Evolutionary conservation across 2,888 invertebrate species (phyloP), one percentile per base, ranked within the genome.

Genomic region (Heliconius hortense): DNA sequence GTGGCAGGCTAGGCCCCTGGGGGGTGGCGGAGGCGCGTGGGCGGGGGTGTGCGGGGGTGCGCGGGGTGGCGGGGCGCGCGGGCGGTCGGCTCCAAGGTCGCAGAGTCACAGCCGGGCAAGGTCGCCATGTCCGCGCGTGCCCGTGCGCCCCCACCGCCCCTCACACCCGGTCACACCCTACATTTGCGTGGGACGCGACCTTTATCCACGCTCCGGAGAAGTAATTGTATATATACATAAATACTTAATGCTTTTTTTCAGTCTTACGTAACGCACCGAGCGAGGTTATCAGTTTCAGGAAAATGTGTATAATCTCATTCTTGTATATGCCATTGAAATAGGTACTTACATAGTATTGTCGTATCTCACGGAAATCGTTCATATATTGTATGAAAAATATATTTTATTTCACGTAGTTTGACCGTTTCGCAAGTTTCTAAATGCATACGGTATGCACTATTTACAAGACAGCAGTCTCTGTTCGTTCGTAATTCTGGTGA

Each of bases 81-180:
- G 83, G 81, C 84, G 86, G 83, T 84, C 87, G 89, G 92, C 89
- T 91, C 91, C 92, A 93, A 93, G 93, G 93, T 93, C 93, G 90
- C 91, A 90, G 92, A 93, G 93, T 94, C 93, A 94, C 92, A 89
- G 92, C 93, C 93, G 93, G 93, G 93, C 93, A 94, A 93, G 93
- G 93, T 93, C 93, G 87, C 87, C 87, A 88, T 90, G 91, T 91
- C 92, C 92, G 91, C 92, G 91, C 92, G 90, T 91, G 91, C 90
- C 89, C 88, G 84, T 82, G 79, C 85, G 63, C 85, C 82, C 86
- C 76, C 85, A 81, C 81, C 77, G 83, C 70, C 81, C 85, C 83
- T 81, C 86, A 84, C 89, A 85, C 92, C 91, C 90, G 86, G 87
- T 84, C 83, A 87, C 90, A 87, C 90, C 92, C 91, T 88, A 86